Evolutionary conservation across 2,797 vertebrate species (phyloP).

Genomic region (Dryobates pubescens): DNA sequence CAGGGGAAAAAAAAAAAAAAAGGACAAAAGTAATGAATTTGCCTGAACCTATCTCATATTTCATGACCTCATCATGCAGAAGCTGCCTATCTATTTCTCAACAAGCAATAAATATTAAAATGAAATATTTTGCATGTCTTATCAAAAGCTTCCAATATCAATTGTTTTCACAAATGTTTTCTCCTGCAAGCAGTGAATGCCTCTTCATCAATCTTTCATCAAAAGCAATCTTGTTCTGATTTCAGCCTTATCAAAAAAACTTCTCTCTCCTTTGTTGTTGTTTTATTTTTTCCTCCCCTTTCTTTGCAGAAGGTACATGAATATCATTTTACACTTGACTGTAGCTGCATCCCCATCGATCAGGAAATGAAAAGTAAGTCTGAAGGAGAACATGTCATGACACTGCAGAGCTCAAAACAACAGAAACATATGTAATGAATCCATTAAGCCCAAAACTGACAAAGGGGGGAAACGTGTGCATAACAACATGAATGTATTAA

Average conservation of each 20-base stretch:
- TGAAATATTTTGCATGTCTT: slow-evolving; percentile 66
- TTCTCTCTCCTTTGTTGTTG: slow-evolving; percentile 14
- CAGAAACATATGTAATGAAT: slow-evolving; percentile 23
- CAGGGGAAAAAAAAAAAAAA: slow-evolving; percentile 36
- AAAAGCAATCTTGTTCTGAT: slow-evolving; percentile 72
- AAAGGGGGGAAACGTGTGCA: background rate
- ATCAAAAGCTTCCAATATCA: slow-evolving; percentile 74
- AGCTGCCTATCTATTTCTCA: slow-evolving; percentile 64
- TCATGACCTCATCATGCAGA: slow-evolving; percentile 71
- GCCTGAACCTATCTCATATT: slow-evolving; percentile 59
- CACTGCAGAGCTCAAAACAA: slow-evolving; percentile 35
- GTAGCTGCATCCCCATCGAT: slow-evolving; percentile 60
- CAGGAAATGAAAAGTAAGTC: slow-evolving; percentile 56
- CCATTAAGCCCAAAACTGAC: background rate
- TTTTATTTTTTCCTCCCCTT: background rate
- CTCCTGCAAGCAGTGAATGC: slow-evolving; percentile 60
- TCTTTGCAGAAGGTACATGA: slow-evolving; percentile 59
- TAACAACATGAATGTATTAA: background rate
- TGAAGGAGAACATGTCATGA: slow-evolving; percentile 62
- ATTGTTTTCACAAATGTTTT: slow-evolving; percentile 74
- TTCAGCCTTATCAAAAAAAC: slow-evolving; percentile 66
- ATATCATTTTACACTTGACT: slow-evolving; percentile 72
- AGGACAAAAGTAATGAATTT: slow-evolving; percentile 75
- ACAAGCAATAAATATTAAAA: slow-evolving; percentile 78
- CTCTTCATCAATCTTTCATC: slow-evolving; percentile 78